phyloP scores from a whole-genome alignment of 2,888 invertebrate species.

The Timema podura region DNA sequence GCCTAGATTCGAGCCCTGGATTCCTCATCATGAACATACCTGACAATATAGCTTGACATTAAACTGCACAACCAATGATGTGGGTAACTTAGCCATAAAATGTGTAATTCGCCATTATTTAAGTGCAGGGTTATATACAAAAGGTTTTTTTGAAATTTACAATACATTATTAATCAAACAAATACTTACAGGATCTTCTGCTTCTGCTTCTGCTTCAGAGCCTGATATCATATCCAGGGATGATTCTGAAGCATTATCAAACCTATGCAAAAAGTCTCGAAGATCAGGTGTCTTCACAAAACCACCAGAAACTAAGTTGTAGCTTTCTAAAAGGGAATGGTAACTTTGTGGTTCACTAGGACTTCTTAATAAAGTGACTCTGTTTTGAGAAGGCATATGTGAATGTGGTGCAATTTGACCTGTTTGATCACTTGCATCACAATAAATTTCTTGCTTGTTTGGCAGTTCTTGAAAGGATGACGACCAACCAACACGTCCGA shows the following conservation, averaged over 20 bases:
- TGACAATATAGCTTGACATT: no score
- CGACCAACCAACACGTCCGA: conserved; percentile 61
- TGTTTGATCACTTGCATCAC: background rate
- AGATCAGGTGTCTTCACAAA: conserved; percentile 53
- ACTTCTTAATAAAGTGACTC: conserved; percentile 31
- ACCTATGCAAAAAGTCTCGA: conserved; percentile 56
- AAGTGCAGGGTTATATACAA: background rate
- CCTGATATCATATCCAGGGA: conserved; percentile 17
- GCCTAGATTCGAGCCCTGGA: no score
- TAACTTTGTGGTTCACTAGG: conserved; percentile 51
- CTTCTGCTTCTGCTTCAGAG: conserved; percentile 27
- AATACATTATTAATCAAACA: background rate
- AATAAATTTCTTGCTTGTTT: background rate
- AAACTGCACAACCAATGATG: no score
- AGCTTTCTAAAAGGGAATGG: conserved; percentile 56
- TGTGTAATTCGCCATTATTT: background rate
- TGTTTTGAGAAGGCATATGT: background rate
- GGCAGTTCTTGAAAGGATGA: conserved; percentile 55
- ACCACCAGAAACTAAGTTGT: conserved; percentile 48
- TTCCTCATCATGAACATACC: no score
- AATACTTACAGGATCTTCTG: conserved; percentile 31
- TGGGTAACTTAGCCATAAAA: no score
- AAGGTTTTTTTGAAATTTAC: no score
- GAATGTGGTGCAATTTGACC: conserved; percentile 38
- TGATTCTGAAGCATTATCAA: conserved; percentile 35